Base-by-base conservation (phyloP, 2,113 vertebrate species). In the Psettodes erumei region DNA sequence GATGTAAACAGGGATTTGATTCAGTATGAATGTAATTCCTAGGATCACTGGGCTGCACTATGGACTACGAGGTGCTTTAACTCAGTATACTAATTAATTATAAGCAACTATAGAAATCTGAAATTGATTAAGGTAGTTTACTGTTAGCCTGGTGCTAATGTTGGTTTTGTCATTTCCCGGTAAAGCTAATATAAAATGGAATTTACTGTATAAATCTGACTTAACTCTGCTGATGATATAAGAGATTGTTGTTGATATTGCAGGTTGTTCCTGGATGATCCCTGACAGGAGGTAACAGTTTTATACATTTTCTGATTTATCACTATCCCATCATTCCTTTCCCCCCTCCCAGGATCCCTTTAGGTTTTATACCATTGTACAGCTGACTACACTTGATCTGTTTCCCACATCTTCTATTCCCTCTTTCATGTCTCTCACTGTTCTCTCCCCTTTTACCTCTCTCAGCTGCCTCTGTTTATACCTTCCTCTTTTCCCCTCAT, bases 271-370 rank as follows among this genome's bases (percentile, higher is more conserved):
- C 21, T 6, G 9, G 27, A 37, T 71, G 59, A 83, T 43, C 72
- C 18, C 60, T 35, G 18, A 50, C 45, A 42, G 21, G 64, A 51
- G 16, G 19, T 48, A 33, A 59, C n/a, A n/a, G 8, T 38, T 64
- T 66, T 1, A 61, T 56, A 25, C 42, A 32, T 25, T n/a, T 54
- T 75, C 35, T 48, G 33, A 80, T 84, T 16, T 48, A 63, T 73
- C 8, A 51, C 73, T 16, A 3, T 18, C 38, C 3, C 15, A 10
- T 65, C 50, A 13, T 45, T 74, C 51, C 54, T 21, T 15, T 48
- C 6, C 48, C 45, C 56, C 56, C 30, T 38, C 30, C 63, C 25
- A 53, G 32, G 23, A 15, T 45, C 21, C 60, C 63, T 64, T 60
- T 4, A 61, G 63, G 45, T 47, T 79, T 82, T 45, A 10, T 47